phyloP scores from a whole-genome alignment of 2,888 invertebrate genomes.

The Drosophila mimetica region DNA sequence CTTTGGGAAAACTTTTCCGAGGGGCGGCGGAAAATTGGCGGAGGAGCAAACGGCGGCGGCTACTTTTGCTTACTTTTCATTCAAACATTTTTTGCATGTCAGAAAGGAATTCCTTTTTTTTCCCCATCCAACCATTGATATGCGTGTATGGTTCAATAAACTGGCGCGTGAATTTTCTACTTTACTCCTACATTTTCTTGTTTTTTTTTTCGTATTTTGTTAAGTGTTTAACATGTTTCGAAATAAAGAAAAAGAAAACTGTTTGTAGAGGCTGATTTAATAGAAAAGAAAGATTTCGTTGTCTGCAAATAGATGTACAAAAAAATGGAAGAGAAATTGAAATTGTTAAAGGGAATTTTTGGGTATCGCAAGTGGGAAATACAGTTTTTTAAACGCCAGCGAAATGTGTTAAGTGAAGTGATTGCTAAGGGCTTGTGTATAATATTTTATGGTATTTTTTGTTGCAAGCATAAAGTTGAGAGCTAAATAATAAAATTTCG shows the following conservation, averaged over 20 bases:
- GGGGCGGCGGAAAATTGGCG: conserved; percentile 16
- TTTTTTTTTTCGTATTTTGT: conserved; percentile 39
- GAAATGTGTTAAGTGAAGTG: conserved; percentile 10
- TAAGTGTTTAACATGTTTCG: conserved; percentile 65
- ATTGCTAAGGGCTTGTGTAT: not conserved
- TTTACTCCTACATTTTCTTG: conserved; percentile 51
- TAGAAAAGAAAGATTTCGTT: conserved; percentile 35
- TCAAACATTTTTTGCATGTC: conserved; percentile 67
- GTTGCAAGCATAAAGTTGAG: not conserved
- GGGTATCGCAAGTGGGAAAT: conserved; percentile 1
- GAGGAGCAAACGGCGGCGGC: conserved; percentile 40
- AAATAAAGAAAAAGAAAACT: conserved; percentile 18
- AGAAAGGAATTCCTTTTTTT: conserved; percentile 32
- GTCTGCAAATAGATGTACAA: conserved; percentile 24
- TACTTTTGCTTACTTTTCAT: conserved; percentile 78
- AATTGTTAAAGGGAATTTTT: conserved; percentile 11
- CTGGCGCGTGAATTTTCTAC: conserved; percentile 73
- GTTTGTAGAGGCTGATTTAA: not conserved
- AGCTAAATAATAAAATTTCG: not conserved
- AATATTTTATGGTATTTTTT: not conserved
- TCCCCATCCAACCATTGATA: not conserved
- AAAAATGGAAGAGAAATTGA: conserved; percentile 1
- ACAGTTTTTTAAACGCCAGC: conserved; percentile 15
- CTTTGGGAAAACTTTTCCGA: conserved; percentile 18
- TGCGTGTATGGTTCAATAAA: conserved; percentile 70